Evolutionary conservation across 2,888 invertebrate genomes (phyloP).

Genomic region (Dryomyza anilis): DNA sequence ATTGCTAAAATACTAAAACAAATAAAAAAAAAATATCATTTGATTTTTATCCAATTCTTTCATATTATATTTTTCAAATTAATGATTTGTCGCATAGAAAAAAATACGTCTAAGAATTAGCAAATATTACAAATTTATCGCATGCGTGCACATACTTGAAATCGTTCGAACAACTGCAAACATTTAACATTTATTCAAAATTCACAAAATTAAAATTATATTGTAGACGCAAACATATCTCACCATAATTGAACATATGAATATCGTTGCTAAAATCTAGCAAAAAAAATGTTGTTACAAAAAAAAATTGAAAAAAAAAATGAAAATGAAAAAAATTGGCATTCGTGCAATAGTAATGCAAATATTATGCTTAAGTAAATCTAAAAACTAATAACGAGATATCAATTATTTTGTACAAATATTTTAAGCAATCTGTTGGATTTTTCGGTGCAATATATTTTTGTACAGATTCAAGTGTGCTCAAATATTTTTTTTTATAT

Average conservation of each 20-base stretch:
- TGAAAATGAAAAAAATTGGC: not conserved
- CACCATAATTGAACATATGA: not conserved
- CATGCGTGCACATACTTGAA: not conserved
- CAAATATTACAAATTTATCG: too few species aligned
- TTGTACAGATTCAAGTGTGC: constrained; percentile 22
- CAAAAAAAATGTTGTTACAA: too few species aligned
- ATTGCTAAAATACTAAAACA: too few species aligned
- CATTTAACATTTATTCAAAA: constrained; percentile 7
- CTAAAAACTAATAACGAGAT: not conserved
- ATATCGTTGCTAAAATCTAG: not conserved
- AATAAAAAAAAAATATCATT: not conserved
- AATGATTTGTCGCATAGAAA: not conserved
- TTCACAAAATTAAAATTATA: not conserved
- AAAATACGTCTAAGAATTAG: not conserved
- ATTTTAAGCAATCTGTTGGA: constrained; percentile 2
- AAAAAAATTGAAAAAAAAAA: not conserved
- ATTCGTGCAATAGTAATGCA: not conserved
- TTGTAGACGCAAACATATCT: not conserved
- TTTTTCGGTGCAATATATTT: constrained; percentile 20
- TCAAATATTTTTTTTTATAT: constrained; percentile 18
- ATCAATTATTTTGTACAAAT: constrained; percentile 18
- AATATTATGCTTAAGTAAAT: not conserved
- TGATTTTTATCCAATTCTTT: not conserved
- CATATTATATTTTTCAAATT: not conserved
- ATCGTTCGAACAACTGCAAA: constrained; percentile 14